These are phyloP conservation scores for Rhadinocentrus ornatus DNA, from an alignment of 2,797 vertebrate species.

Conservation along the genomic window DNA sequence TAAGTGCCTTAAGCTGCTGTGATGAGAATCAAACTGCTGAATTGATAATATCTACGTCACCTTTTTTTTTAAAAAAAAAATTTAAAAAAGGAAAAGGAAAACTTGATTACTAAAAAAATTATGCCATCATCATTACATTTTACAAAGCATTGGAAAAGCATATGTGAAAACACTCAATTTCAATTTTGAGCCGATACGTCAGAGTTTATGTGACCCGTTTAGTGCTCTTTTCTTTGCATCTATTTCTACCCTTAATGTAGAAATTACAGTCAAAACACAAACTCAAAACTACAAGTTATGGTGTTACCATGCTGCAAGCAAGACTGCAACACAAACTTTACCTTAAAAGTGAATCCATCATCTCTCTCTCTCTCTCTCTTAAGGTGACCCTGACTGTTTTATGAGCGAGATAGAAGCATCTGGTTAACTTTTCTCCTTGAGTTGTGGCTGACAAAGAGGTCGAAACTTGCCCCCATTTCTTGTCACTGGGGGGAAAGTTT, in stretches of 20 bases:
- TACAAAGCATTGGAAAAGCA: slow-evolving; percentile 18
- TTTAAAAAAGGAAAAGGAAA: not conserved
- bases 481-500: slow-evolving; percentile 4
- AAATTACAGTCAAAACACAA: not conserved
- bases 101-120: slow-evolving; percentile 3
- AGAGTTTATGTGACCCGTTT: not conserved
- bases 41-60: not conserved
- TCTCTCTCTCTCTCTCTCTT: not conserved
- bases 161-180: slow-evolving; percentile 14
- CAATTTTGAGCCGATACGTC: not conserved
- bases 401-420: not conserved
- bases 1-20: not conserved
- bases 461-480: not conserved
- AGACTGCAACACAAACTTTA: slow-evolving; percentile 7
- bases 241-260: not conserved
- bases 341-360: not conserved
- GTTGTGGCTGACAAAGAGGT: not conserved
- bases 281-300: not conserved
- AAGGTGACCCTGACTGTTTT: slow-evolving; percentile 1
- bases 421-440: not conserved
- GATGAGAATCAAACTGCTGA: not conserved
- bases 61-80: not conserved
- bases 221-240: not conserved
- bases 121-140: slow-evolving; percentile 6
- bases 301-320: not conserved